phyloP scores from a whole-genome alignment of 1,140 invertebrate genomes.

The Sinonovacula constricta region DNA sequence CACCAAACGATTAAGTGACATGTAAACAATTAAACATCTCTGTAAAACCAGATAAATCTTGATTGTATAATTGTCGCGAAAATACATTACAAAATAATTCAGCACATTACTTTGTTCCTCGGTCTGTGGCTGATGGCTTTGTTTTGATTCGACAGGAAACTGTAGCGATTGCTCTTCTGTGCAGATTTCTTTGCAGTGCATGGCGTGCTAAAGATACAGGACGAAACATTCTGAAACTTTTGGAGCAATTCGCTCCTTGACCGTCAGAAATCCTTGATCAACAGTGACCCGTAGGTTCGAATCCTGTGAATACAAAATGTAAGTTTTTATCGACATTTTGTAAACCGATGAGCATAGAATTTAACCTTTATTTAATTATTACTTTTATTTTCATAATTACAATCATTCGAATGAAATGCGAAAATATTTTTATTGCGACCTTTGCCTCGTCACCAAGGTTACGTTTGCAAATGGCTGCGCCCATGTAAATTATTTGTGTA shows the following conservation, averaged over 20 bases:
- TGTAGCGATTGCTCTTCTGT: conserved; percentile 11
- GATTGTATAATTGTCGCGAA: too few relatives aligned
- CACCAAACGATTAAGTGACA: too few relatives aligned
- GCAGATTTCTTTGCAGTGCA: conserved; percentile 15
- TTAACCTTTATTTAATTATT: too few relatives aligned
- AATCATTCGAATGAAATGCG: too few relatives aligned
- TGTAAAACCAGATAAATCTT: too few relatives aligned
- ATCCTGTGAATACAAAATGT: too few relatives aligned
- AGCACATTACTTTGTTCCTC: neutral
- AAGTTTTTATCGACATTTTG: too few relatives aligned
- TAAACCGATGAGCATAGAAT: too few relatives aligned
- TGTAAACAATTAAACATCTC: too few relatives aligned
- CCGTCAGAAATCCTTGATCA: conserved; percentile 35
- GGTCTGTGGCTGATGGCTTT: neutral
- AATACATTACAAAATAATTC: neutral
- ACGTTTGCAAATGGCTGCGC: conserved; percentile 62
- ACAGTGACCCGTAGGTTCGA: conserved; percentile 11
- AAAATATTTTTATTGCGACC: conserved; percentile 10
- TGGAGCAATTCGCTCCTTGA: conserved; percentile 44
- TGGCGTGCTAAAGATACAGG: conserved; percentile 18
- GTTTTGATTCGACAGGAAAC: neutral
- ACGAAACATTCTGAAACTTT: conserved; percentile 36
- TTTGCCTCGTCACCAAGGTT: conserved; percentile 41
- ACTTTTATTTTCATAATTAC: too few relatives aligned
- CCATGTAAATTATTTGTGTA: too few relatives aligned